Conservation (phyloP, 2,113 vertebrate species). For the Calypte anna region DNA sequence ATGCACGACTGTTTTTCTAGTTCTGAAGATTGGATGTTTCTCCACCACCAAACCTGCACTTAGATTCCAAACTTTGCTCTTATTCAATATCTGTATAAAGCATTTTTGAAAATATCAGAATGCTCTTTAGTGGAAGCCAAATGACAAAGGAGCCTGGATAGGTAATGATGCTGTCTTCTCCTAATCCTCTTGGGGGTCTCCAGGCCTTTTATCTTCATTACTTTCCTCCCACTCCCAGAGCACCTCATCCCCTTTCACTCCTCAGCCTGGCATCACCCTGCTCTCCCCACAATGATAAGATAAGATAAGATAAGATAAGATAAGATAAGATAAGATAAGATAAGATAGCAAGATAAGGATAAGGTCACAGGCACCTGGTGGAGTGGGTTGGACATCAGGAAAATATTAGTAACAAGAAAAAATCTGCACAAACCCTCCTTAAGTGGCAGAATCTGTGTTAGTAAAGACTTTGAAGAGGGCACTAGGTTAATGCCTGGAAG, state of each 20-base stretch:
- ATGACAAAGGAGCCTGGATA: not conserved
- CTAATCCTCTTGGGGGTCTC: not conserved
- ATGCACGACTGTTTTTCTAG: fast-evolving
- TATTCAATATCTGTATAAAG: not conserved
- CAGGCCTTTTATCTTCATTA: not conserved
- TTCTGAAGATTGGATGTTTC: not conserved
- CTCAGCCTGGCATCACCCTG: not conserved
- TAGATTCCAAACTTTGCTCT: not conserved
- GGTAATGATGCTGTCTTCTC: not conserved
- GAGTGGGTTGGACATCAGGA: not conserved
- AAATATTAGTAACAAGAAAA: not conserved
- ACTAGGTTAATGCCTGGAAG: not conserved
- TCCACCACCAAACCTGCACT: not conserved
- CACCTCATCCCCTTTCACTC: not conserved
- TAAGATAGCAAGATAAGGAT: not conserved
- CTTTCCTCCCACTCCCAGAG: not conserved
- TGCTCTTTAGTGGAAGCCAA: not conserved
- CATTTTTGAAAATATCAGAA: not conserved
- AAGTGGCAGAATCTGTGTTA: not conserved
- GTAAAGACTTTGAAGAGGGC: not conserved
- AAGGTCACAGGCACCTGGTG: not conserved
- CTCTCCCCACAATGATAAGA: not conserved
- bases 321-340: no score
- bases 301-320: no score
- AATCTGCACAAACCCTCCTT: not conserved